phyloP scores from a whole-genome alignment of 2,113 vertebrate genomes.

The Trinectes maculatus region DNA sequence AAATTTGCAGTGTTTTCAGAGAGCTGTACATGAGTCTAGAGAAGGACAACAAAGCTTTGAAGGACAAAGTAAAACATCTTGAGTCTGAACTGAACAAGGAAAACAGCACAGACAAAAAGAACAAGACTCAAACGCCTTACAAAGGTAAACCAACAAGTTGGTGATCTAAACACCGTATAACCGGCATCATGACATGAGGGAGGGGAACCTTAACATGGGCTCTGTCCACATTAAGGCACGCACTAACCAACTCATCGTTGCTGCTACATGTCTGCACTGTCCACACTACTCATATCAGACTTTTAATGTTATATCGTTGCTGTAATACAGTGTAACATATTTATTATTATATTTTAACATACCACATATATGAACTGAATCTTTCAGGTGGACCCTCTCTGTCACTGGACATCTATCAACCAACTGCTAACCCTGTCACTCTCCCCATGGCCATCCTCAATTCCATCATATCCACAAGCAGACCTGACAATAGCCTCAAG shows the following conservation, averaged over 20 bases:
- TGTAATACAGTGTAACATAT: background rate
- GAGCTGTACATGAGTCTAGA: conserved; percentile 24
- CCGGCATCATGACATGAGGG: background rate
- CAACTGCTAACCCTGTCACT: conserved; percentile 21
- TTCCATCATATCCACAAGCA: background rate
- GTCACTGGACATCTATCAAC: conserved; percentile 22
- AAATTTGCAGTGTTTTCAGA: conserved; percentile 58
- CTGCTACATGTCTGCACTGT: too few species aligned
- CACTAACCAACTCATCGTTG: too few species aligned
- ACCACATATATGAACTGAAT: conserved; percentile 5
- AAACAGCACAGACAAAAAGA: background rate
- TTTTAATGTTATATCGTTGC: too few species aligned
- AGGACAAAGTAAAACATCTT: conserved; percentile 17
- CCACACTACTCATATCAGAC: too few species aligned
- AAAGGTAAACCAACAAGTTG: conserved; percentile 28
- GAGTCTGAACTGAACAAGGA: background rate
- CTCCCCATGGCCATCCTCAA: conserved; percentile 39
- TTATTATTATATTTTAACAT: background rate
- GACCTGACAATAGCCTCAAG: background rate
- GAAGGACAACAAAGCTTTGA: conserved; percentile 35
- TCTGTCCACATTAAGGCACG: too few species aligned
- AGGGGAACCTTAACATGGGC: background rate
- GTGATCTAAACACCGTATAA: background rate
- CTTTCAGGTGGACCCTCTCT: conserved; percentile 15
- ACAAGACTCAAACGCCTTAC: background rate